A percentile compares a stretch with the other conserved stretches of the same genome.
phyloP scores from a whole-genome alignment of 2,888 invertebrate species.

The Omphaloscelis lunosa region DNA sequence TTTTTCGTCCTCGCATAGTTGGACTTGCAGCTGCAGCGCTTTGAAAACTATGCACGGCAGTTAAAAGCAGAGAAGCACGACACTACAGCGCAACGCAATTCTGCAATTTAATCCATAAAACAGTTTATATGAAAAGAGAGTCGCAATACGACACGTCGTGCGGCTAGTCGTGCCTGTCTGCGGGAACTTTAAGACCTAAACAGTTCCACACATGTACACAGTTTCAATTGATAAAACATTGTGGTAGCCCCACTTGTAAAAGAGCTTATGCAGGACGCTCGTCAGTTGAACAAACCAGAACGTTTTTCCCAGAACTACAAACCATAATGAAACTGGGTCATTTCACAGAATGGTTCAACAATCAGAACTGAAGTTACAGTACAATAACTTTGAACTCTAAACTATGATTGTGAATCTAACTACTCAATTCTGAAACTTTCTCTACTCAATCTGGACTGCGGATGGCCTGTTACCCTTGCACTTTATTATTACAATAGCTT shows the following conservation, averaged over 20 bases:
- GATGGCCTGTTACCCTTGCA: conserved; percentile 3
- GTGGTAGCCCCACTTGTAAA: background rate
- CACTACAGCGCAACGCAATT: too few relatives aligned
- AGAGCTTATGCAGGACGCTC: background rate
- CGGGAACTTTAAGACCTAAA: background rate
- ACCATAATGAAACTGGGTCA: conserved; percentile 34
- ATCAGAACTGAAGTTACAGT: conserved; percentile 36
- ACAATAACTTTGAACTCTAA: conserved; percentile 37
- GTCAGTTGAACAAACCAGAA: background rate
- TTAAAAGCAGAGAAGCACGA: too few relatives aligned
- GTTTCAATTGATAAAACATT: background rate
- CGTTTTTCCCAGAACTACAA: conserved; percentile 18
- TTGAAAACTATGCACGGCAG: background rate
- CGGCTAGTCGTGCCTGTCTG: too few relatives aligned
- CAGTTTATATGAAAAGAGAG: too few relatives aligned
- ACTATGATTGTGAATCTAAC: conserved; percentile 37
- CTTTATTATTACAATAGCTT: background rate
- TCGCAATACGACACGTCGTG: too few relatives aligned
- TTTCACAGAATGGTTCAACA: conserved; percentile 31
- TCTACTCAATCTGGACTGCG: conserved; percentile 18
- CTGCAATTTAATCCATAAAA: too few relatives aligned
- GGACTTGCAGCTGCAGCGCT: background rate
- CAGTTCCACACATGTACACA: background rate
- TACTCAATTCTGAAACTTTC: conserved; percentile 26
- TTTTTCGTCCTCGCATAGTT: background rate